A percentile compares a stretch with the other conserved stretches of the same genome.
These are phyloP conservation scores for Micrasema minimum DNA, from an alignment of 1,140 invertebrate species.

Conservation along the genomic window DNA sequence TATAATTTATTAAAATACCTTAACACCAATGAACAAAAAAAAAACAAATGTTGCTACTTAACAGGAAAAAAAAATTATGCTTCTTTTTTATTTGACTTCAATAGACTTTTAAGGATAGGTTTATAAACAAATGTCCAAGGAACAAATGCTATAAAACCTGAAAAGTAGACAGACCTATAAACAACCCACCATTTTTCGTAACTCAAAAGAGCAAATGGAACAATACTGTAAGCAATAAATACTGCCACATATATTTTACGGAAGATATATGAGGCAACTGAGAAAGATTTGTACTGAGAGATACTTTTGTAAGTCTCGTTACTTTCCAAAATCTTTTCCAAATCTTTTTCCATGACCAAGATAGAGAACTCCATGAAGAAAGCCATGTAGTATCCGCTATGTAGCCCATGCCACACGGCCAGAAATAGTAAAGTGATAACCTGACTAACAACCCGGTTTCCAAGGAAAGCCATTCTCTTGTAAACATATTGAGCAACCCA, in stretches of 20 bases:
- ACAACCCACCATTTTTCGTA: conserved; percentile 73
- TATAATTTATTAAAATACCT: too few relatives aligned
- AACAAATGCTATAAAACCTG: conserved; percentile 72
- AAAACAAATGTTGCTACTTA: too few relatives aligned
- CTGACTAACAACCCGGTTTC: conserved; percentile 86
- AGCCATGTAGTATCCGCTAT: conserved; percentile 90
- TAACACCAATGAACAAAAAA: too few relatives aligned
- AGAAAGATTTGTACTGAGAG: conserved; percentile 58
- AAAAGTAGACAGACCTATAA: conserved; percentile 72
- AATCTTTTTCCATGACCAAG: conserved; percentile 86
- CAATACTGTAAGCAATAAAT: conserved; percentile 87
- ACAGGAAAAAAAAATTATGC: too few relatives aligned
- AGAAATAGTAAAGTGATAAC: conserved; percentile 85
- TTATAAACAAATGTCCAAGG: conserved; percentile 69
- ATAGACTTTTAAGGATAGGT: conserved; percentile 38
- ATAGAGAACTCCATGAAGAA: conserved; percentile 93
- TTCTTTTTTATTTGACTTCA: too few relatives aligned
- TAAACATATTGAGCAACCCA: conserved; percentile 94
- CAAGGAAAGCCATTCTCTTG: conserved; percentile 90
- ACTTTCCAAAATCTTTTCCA: conserved; percentile 67
- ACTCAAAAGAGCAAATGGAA: conserved; percentile 82
- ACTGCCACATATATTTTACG: conserved; percentile 81
- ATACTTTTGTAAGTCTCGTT: conserved; percentile 64
- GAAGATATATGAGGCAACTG: conserved; percentile 66
- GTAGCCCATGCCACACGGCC: conserved; percentile 94